Base-by-base conservation (phyloP, 2,888 invertebrate species). In the Neocrepidodera transversa region DNA sequence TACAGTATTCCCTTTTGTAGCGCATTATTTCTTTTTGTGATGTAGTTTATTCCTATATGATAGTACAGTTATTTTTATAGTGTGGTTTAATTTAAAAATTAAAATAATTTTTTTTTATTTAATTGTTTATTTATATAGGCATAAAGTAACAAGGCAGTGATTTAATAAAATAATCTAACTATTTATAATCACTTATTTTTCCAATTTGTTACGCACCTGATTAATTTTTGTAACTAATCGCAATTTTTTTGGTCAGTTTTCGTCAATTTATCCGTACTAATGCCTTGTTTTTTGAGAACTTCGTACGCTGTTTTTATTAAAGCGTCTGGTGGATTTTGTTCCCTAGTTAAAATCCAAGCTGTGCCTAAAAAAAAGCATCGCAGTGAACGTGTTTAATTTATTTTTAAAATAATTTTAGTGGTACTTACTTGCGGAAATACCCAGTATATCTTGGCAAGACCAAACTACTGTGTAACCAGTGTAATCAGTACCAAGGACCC, bases 401-500 rank as follows among this genome's bases (percentile, higher is more conserved):
- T 10, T 28, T 10, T 28, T 8, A 7, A 2, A 2, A 2, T 28
- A 10, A 10, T 8, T 8, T 8, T 85, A 72, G 62, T 86, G 82
- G 1, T 71, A 73, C 40, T 40, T 40, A 40, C 20, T 42, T 42
- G 16, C 42, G n/a, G 20, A 20, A 20, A 20, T 6, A 20, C 18
- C 20, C n/a, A 42, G 7, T 23, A 20, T n/a, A 1, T 42, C 20
- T 20, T 20, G 20, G 68, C 89, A 89, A 26, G 85, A 83, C 81
- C 87, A 89, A 1, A 87, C 84, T 0, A 88, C 82, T 0, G 87
- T 78, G 65, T 84, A 88, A 18, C 78, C 79, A 0, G 77, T 76
- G 71, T 89, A 89, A 71, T 89, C 88, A 0, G 88, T 87, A 18
- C 81, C 83, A 10, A 89, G 69, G 0, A 89, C 78, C 86, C 86